Base-by-base conservation (phyloP, 2,113 vertebrate genomes). In the Lichenostomus cassidix region DNA sequence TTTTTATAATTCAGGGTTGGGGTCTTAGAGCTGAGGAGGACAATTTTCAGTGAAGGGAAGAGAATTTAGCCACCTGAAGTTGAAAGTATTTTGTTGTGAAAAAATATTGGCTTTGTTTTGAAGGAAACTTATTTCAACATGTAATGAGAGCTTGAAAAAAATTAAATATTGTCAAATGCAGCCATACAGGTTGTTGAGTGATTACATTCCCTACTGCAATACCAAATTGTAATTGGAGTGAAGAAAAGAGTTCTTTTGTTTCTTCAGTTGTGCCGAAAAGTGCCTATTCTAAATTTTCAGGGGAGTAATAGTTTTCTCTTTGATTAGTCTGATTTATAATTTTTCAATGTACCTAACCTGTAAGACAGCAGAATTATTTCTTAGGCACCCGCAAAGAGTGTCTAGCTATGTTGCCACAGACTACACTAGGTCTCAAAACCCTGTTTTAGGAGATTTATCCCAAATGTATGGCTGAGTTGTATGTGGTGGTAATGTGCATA, bases 121-220 rank as follows among this genome's bases (percentile, higher is more conserved):
- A 86, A 62, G 35, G n/a, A 80, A 89, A 56, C 83, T 80, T 65
- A 49, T 85, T 92, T 88, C 39, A 85, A 19, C 27, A 42, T 5
- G 0, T 84, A 87, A 64, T 1, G 3, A 84, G 47, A 71, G 12
- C 39, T 75, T 82, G 52, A 70, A 84, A 89, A 94, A 84, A 87
- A 79, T 42, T 17, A 20, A 22, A 14, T 65, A 15, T 42, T 84
- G 13, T 67, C 25, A 67, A 70, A 31, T 0, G 0, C 18, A 80
- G 20, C 62, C 39, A 68, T 85, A 25, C 11, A 71, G 27, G 23
- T 50, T 85, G 18, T 28, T 85, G 62, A 92, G 56, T 55, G 56
- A 63, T 60, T 83, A 7, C 2, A 2, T 85, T 85, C 35, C 18
- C 59, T 85, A 50, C 50, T 49, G 24, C 84, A 84, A 70, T 49